Percentiles rank a stretch among this genome's conserved stretches.
phyloP scores from a whole-genome alignment of 2,113 vertebrate species.

The Pardalotus punctatus region DNA sequence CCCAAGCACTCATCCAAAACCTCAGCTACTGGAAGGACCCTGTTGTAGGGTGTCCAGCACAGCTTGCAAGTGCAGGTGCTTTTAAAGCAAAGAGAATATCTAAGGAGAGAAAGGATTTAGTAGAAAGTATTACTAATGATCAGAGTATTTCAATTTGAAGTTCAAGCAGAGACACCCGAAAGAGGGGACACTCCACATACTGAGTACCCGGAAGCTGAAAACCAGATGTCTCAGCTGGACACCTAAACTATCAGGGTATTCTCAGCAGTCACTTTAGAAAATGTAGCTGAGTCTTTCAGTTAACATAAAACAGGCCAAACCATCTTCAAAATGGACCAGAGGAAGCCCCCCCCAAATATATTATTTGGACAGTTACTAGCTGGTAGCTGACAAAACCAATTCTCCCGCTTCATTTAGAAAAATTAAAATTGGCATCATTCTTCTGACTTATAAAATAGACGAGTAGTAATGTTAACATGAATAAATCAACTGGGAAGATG shows the following conservation, averaged over 20 bases:
- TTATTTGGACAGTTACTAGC: background rate
- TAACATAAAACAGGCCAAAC: background rate
- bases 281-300: background rate
- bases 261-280: background rate
- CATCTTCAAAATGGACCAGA: background rate
- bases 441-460: constrained; percentile 15
- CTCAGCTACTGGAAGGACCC: background rate
- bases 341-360: background rate
- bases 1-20: background rate
- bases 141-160: background rate
- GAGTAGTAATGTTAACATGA: background rate
- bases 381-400: constrained; percentile 29
- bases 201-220: background rate
- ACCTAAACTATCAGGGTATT: background rate
- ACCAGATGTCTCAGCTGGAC: background rate
- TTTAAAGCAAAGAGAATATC: background rate
- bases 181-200: background rate
- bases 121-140: background rate
- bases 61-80: background rate
- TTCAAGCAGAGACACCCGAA: background rate
- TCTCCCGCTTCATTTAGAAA: background rate
- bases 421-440: constrained; percentile 10
- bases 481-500: constrained; percentile 34
- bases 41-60: background rate
- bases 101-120: constrained; percentile 3